Evolutionary conservation across 2,797 vertebrate species (phyloP).

Genomic region (Sus cebifrons): DNA sequence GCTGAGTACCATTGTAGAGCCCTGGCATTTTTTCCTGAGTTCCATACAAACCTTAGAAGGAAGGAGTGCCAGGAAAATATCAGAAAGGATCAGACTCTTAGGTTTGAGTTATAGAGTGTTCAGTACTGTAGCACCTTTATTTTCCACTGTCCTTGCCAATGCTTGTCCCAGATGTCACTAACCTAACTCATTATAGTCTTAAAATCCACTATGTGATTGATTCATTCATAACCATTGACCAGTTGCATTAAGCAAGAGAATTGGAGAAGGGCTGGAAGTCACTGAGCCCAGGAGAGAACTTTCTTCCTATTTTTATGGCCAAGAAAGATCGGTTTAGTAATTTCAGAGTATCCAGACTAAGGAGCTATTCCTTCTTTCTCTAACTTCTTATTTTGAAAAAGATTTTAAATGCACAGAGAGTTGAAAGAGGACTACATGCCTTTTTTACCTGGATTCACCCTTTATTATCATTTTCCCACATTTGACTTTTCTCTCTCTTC

Average conservation of each 20-base stretch:
- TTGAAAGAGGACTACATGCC: neutral
- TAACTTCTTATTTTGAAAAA: neutral
- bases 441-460: neutral
- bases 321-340: neutral
- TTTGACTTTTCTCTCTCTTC: neutral
- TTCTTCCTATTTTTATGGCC: neutral
- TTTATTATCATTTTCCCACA: neutral
- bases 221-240: neutral
- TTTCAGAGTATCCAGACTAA: neutral
- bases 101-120: neutral
- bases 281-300: neutral
- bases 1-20: neutral
- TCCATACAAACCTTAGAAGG: neutral
- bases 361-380: neutral
- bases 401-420: neutral
- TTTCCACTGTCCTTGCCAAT: neutral
- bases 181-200: neutral
- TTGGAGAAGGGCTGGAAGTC: neutral
- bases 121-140: neutral
- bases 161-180: neutral
- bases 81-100: neutral
- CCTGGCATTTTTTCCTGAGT: neutral
- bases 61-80: neutral
- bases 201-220: neutral
- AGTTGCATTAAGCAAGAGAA: neutral